Evolutionary conservation across 2,113 vertebrate species (phyloP), one percentile per base, ranked within the genome.

Genomic region (Sylvilagus bachmani): DNA sequence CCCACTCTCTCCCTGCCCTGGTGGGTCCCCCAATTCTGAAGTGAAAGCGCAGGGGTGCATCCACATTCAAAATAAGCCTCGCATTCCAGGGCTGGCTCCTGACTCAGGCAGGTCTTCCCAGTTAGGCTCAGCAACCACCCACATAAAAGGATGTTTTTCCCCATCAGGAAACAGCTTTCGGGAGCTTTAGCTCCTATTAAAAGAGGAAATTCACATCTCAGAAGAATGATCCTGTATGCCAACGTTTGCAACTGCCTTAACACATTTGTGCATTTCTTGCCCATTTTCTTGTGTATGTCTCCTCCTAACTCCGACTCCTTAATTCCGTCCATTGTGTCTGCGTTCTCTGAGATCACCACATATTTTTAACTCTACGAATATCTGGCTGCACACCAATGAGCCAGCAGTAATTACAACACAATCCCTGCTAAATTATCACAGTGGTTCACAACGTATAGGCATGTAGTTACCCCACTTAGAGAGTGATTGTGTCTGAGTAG

Each of bases 121-220:
- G 13, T 78, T 78, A 64, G 66, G 33, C 49, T 86, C 89, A 51
- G 44, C 75, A 94, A 44, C 24, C 83, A 73, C 67, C 73, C 83
- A 81, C 51, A 79, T 19, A 70, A 78, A 93, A 62, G 8, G 3
- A 90, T 74, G 2, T 19, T 62, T 86, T 74, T 53, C 27, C 10
- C 53, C 51, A 89, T 33, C 27, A 89, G 53, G 19, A 93, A 95
- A 86, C 31, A 69, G 81, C 62, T 96, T 96, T 88, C 61, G 66
- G 24, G 81, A 95, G 62, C 11, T 90, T 91, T 33, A 51, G 29
- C 27, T 96, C 62, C 58, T 87, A 85, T 88, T 78, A 79, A 84
- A 75, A 86, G 27, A 92, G 51, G 77, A 96, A 90, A 88, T 84
- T 93, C 88, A 79, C 69, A 77, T 89, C 58, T 36, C 66, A 38